Base-by-base conservation (phyloP, 2,888 invertebrate species). In the Tinea trinotella region DNA sequence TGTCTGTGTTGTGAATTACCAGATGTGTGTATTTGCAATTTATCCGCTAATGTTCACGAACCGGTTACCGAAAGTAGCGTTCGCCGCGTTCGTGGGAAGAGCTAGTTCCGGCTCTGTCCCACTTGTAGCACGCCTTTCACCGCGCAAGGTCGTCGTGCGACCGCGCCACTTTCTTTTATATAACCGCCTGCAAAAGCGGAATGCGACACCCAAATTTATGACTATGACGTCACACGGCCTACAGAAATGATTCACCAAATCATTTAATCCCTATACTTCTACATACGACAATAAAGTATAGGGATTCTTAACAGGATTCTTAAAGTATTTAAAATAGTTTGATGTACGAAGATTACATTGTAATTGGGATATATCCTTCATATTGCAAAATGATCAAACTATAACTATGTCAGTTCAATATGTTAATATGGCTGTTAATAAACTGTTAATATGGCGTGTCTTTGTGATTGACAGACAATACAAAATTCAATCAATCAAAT, bases 101-200 rank as follows among this genome's bases (percentile, higher is more conserved):
- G 74, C 68, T 65, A 81, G 82, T 76, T 83, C 84, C 83, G 84
- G 81, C 76, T 82, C 82, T 82, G 83, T 72, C 74, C 82, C 71
- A 83, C 78, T 82, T 82, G 77, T 72, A 67, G 67, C 73, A 68
- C 74, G 76, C 84, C 84, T 84, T 85, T 84, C 83, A 83, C 83
- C 82, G 72, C 67, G 65, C 70, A 58, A 85, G 84, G 84, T 84
- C 84, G 84, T 66, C 61, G 63, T 75, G 76, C 76, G 82, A 75
- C 81, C 82, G 78, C 71, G 78, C 81, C 75, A 84, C 85, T 85
- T 85, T 85, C 84, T 82, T 84, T 81, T 79, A 82, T 79, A 79
- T 78, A 81, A 77, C 79, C 70, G 68, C 66, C 55, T 55, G 56
- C 22, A 34, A 36, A 52, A 55, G 59, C 66, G 79, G 83, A 78